These are phyloP conservation scores for Sussaba pulchella DNA, from an alignment of 2,888 invertebrate genomes.

Conservation along the genomic window DNA sequence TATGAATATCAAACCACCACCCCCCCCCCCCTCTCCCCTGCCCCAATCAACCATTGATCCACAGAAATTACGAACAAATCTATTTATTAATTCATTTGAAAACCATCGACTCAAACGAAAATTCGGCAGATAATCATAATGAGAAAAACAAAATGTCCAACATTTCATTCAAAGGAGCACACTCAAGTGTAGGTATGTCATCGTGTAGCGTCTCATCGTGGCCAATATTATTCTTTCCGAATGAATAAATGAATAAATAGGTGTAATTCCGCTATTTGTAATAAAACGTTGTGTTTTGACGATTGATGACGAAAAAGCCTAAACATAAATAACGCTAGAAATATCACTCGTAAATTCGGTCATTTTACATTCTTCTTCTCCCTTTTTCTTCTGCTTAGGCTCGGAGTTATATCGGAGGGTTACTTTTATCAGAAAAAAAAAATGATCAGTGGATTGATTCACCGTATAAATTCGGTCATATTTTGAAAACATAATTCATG, in stretches of 20 bases:
- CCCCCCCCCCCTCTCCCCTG: too few species aligned
- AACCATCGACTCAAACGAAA: conserved; percentile 49
- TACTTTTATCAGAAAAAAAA: neutral
- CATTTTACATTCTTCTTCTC: conserved; percentile 18
- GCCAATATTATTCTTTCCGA: conserved; percentile 7
- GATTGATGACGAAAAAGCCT: conserved; percentile 19
- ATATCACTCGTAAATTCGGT: conserved; percentile 28
- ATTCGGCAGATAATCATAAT: conserved; percentile 12
- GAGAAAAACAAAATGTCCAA: neutral
- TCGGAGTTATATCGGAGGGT: conserved; percentile 11
- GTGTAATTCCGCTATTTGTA: too few species aligned
- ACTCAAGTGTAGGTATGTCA: conserved; percentile 54
- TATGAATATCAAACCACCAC: conserved; percentile 36
- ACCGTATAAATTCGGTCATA: conserved; percentile 34
- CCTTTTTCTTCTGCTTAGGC: conserved; percentile 27
- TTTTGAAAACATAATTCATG: conserved; percentile 21
- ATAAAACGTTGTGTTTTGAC: neutral
- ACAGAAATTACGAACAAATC: neutral
- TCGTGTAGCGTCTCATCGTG: neutral
- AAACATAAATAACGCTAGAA: conserved; percentile 19
- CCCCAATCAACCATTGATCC: conserved; percentile 30
- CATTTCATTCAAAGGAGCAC: conserved; percentile 61
- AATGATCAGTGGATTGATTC: conserved; percentile 19
- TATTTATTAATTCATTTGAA: conserved; percentile 34
- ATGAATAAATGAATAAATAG: conserved; percentile 1